These are phyloP conservation scores for Heliangelus exortis DNA, from an alignment of 2,797 vertebrate species.

Conservation along the genomic window DNA sequence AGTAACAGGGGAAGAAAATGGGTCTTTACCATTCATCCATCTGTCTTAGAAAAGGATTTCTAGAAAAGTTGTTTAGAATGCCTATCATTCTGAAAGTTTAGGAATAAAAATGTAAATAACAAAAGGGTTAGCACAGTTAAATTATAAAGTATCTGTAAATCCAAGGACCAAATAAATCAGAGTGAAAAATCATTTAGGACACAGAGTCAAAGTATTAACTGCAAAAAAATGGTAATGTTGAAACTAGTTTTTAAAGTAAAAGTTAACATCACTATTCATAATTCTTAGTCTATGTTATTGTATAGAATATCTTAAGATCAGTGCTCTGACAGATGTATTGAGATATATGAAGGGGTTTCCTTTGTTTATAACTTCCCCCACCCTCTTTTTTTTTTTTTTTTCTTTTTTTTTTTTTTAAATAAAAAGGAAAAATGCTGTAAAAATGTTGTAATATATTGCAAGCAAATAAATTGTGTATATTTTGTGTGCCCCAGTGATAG, in stretches of 20 bases:
- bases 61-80: slow-evolving; percentile 63
- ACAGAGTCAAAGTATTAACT: slow-evolving; percentile 27
- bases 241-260: slow-evolving; percentile 24
- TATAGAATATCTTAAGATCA: slow-evolving; percentile 6
- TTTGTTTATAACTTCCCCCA: not conserved
- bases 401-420: not conserved
- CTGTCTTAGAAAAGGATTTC: slow-evolving; percentile 49
- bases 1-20: slow-evolving; percentile 34
- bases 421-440: fast-evolving
- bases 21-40: not conserved
- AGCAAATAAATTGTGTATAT: slow-evolving; percentile 47
- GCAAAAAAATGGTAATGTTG: slow-evolving; percentile 12
- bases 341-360: not conserved
- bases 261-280: not conserved
- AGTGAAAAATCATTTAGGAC: slow-evolving; percentile 15
- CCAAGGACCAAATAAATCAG: slow-evolving; percentile 46
- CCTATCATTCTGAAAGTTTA: slow-evolving; percentile 60
- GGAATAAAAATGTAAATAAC: slow-evolving; percentile 56
- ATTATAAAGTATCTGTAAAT: slow-evolving; percentile 45
- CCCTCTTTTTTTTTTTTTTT: too few species aligned
- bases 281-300: not conserved
- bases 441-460: not conserved
- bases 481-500: slow-evolving; percentile 21
- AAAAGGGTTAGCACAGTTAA: slow-evolving; percentile 13
- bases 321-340: slow-evolving; percentile 19